A percentile compares a stretch with the other conserved stretches of the same genome.
These are phyloP conservation scores for Triplophysa tibetana DNA, from an alignment of 2,113 vertebrate species.

Conservation along the genomic window DNA sequence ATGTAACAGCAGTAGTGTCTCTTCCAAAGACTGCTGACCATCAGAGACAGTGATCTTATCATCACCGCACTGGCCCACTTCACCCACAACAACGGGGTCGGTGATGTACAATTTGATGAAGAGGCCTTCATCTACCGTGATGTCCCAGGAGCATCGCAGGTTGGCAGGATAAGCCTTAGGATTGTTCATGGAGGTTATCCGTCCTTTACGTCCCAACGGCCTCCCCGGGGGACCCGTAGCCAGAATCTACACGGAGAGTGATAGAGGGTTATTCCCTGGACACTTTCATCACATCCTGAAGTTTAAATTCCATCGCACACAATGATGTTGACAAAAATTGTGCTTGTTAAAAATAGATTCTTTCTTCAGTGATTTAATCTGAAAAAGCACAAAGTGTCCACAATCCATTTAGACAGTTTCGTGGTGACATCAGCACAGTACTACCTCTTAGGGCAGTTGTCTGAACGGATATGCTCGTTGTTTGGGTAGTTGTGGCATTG, in stretches of 20 bases:
- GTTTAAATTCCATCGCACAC: neutral
- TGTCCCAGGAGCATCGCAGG: slow-evolving; percentile 69
- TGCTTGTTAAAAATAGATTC: no score
- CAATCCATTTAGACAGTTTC: no score
- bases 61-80: slow-evolving; percentile 65
- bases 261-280: neutral
- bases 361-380: neutral
- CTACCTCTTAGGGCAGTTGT: slow-evolving; percentile 22
- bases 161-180: slow-evolving; percentile 71
- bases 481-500: slow-evolving; percentile 3
- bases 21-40: slow-evolving; percentile 67
- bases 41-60: slow-evolving; percentile 70
- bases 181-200: slow-evolving; percentile 68
- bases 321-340: no score
- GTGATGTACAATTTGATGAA: slow-evolving; percentile 70
- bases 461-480: neutral
- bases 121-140: slow-evolving; percentile 65
- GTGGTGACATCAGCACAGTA: neutral
- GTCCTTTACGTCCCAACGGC: slow-evolving; percentile 67
- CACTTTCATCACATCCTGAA: neutral
- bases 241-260: slow-evolving; percentile 52
- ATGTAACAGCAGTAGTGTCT: neutral
- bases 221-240: slow-evolving; percentile 56
- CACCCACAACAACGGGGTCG: slow-evolving; percentile 68
- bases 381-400: neutral